These are phyloP conservation scores for Anoplophora glabripennis DNA, from an alignment of 1,140 invertebrate species.

Conservation along the genomic window DNA sequence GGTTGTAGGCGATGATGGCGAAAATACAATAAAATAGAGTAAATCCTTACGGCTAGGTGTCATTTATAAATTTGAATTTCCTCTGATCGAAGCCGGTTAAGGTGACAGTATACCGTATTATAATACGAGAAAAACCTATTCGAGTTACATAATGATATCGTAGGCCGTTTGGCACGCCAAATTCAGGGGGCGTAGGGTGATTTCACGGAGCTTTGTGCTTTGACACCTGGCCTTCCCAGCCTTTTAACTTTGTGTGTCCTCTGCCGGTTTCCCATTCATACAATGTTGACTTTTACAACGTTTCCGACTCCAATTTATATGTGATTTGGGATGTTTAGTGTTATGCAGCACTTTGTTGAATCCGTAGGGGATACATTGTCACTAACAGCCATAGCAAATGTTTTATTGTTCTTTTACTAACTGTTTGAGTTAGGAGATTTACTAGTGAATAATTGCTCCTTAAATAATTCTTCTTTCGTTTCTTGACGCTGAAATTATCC, in stretches of 20 bases:
- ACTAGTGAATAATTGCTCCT: too few species aligned
- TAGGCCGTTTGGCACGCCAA: constrained; percentile 2
- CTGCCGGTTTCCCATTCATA: constrained; percentile 15
- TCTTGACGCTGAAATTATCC: too few species aligned
- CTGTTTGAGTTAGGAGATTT: too few species aligned
- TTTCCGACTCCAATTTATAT: constrained; percentile 25
- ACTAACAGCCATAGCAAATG: constrained; percentile 1
- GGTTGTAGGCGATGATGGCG: too few species aligned
- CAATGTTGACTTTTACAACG: constrained; percentile 24
- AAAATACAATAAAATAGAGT: too few species aligned
- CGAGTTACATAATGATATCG: not conserved
- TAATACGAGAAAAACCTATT: not conserved
- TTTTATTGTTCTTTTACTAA: too few species aligned
- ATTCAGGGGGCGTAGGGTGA: constrained; percentile 24
- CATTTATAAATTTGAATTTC: too few species aligned
- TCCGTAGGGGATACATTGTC: not conserved
- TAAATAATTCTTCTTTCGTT: too few species aligned
- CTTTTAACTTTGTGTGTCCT: constrained; percentile 19
- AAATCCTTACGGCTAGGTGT: too few species aligned
- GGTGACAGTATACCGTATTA: too few species aligned
- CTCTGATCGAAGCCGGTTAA: too few species aligned
- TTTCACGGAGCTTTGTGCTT: constrained; percentile 25
- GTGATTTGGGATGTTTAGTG: constrained; percentile 20
- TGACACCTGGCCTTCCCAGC: constrained; percentile 29
- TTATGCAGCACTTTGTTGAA: not conserved